A percentile compares a stretch with the other conserved stretches of the same genome.
These are phyloP conservation scores for Diogma glabrata DNA, from an alignment of 2,888 invertebrate genomes.

Conservation along the genomic window DNA sequence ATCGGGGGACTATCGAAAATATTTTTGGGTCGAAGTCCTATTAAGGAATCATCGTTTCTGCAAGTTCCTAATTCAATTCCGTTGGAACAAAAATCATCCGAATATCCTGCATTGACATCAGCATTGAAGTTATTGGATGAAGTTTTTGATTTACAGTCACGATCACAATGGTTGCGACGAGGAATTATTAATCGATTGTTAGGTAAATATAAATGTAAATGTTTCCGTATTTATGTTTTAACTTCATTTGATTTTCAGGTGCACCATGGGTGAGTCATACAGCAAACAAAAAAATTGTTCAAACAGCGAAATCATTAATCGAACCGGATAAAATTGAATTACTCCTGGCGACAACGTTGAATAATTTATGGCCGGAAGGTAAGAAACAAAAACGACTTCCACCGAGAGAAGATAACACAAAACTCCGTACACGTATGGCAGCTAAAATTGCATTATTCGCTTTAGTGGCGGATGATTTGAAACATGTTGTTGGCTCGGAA, in stretches of 20 bases:
- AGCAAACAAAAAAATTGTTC: slow-evolving; percentile 68
- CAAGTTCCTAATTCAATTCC: slow-evolving; percentile 16
- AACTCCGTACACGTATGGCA: slow-evolving; percentile 59
- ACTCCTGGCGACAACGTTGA: slow-evolving; percentile 22
- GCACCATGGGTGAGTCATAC: slow-evolving; percentile 54
- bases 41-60: slow-evolving; percentile 22
- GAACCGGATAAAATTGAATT: slow-evolving; percentile 68
- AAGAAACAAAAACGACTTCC: slow-evolving; percentile 17
- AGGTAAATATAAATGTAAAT: slow-evolving; percentile 9
- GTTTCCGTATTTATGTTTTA: not conserved
- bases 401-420: slow-evolving; percentile 21
- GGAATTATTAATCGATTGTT: slow-evolving; percentile 58
- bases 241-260: slow-evolving; percentile 5
- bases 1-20: slow-evolving; percentile 48
- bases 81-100: slow-evolving; percentile 25
- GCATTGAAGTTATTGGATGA: slow-evolving; percentile 72
- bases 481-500: slow-evolving; percentile 46
- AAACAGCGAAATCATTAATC: slow-evolving; percentile 64
- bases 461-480: slow-evolving; percentile 51
- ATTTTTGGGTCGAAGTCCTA: slow-evolving; percentile 41
- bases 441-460: slow-evolving; percentile 68
- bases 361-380: slow-evolving; percentile 50
- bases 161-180: slow-evolving; percentile 71
- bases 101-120: slow-evolving; percentile 72
- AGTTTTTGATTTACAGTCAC: slow-evolving; percentile 68